Conservation (phyloP, 35 echinoderm and acorn worm species). For the Ophiothrix spiculata region DNA sequence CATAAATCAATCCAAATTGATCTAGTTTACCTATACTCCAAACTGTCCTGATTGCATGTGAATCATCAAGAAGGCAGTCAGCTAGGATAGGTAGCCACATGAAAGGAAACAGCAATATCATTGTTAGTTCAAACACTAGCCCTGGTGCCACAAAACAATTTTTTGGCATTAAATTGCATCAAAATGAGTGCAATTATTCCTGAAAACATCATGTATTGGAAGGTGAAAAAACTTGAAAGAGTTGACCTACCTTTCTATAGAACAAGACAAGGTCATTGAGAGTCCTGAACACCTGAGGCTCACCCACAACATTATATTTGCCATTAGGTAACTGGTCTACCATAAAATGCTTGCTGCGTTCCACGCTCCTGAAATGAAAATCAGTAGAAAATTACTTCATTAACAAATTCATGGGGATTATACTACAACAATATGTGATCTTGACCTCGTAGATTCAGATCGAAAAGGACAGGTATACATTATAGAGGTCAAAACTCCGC, state of each 20-base stretch:
- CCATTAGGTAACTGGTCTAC: conserved; percentile 82
- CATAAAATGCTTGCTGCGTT: conserved; percentile 90
- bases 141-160: not conserved
- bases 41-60: too few relatives aligned
- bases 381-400: too few relatives aligned
- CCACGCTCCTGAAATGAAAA: conserved; percentile 44
- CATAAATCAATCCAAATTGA: too few relatives aligned
- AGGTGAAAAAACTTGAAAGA: too few relatives aligned
- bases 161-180: not conserved
- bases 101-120: not conserved
- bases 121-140: not conserved
- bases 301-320: conserved; percentile 90
- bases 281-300: conserved; percentile 52
- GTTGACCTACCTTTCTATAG: conserved; percentile 62
- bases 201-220: not conserved
- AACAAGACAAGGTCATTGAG: conserved; percentile 65
- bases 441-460: too few relatives aligned
- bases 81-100: too few relatives aligned
- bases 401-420: too few relatives aligned
- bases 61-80: too few relatives aligned
- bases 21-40: too few relatives aligned
- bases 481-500: too few relatives aligned
- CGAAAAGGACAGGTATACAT: too few relatives aligned
- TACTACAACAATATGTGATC: too few relatives aligned
- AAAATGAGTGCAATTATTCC: not conserved